These are phyloP conservation scores for Heterotis niloticus DNA, from an alignment of 2,113 vertebrate species.

Conservation along the genomic window DNA sequence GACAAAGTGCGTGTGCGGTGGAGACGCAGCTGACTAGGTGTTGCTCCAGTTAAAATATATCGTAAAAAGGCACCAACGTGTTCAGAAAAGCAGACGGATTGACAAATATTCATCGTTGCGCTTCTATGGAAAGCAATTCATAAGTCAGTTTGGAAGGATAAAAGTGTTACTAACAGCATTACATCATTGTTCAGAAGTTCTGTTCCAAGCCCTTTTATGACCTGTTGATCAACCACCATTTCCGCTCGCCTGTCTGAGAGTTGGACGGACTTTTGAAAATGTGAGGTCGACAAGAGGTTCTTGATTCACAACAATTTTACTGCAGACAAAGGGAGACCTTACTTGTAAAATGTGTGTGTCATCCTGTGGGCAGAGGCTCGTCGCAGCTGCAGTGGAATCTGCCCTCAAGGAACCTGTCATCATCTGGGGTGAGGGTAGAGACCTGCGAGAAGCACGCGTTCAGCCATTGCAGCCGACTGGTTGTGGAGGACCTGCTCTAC, in stretches of 20 bases:
- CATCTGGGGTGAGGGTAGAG: conserved; percentile 45
- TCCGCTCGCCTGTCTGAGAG: no score
- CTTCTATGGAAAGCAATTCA: background rate
- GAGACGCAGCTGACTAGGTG: conserved; percentile 17
- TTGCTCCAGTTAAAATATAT: no score
- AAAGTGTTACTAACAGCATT: background rate
- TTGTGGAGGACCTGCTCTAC: conserved; percentile 49
- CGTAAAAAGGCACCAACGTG: no score
- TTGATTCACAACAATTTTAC: no score
- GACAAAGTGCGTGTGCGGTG: conserved; percentile 17
- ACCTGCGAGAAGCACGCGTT: conserved; percentile 45
- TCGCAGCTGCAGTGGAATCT: conserved; percentile 62
- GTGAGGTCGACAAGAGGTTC: no score
- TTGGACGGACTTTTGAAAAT: background rate
- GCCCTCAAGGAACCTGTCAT: conserved; percentile 30
- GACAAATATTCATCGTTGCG: background rate
- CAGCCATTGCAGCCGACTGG: conserved; percentile 65
- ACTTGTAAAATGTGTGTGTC: background rate
- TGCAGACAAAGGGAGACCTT: background rate
- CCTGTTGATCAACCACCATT: no score
- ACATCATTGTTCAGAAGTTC: no score
- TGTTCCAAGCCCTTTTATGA: no score
- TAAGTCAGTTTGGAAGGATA: background rate
- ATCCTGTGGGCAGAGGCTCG: conserved; percentile 62
- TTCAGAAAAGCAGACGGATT: background rate